Conservation (phyloP, 1,140 invertebrate species). For the Drosophila neocordata region DNA sequence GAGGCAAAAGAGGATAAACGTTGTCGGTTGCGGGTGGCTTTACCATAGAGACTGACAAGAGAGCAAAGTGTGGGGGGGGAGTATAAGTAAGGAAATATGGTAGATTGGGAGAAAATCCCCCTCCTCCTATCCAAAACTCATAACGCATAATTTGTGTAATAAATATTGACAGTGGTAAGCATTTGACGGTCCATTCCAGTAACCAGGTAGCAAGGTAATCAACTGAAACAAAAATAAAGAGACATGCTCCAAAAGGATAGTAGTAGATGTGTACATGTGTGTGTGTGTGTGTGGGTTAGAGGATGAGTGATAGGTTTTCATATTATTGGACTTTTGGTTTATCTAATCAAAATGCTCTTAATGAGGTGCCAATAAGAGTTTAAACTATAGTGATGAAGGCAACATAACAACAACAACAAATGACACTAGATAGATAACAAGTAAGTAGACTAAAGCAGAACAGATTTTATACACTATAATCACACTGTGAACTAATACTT, state of each 20-base stretch:
- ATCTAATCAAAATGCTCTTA: not conserved
- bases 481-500: too few relatives aligned
- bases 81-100: too few relatives aligned
- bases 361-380: not conserved
- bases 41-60: too few relatives aligned
- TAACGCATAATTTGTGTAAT: conserved; percentile 67
- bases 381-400: too few relatives aligned
- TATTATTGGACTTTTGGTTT: not conserved
- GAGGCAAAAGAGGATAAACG: not conserved
- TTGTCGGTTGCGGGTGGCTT: not conserved
- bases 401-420: too few relatives aligned
- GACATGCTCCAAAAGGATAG: not conserved
- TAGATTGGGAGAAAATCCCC: too few relatives aligned
- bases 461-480: too few relatives aligned
- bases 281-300: too few relatives aligned
- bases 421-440: too few relatives aligned
- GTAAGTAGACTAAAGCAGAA: too few relatives aligned
- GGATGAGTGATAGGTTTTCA: not conserved
- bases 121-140: conserved; percentile 5
- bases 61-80: too few relatives aligned
- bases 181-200: conserved; percentile 41
- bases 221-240: conserved; percentile 1
- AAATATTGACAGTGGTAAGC: conserved; percentile 64
- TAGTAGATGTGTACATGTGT: too few relatives aligned
- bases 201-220: not conserved